A percentile compares a stretch with the other conserved stretches of the same genome.
Conservation (phyloP, 2,888 invertebrate genomes). For the Aphidoletes aphidimyza region DNA sequence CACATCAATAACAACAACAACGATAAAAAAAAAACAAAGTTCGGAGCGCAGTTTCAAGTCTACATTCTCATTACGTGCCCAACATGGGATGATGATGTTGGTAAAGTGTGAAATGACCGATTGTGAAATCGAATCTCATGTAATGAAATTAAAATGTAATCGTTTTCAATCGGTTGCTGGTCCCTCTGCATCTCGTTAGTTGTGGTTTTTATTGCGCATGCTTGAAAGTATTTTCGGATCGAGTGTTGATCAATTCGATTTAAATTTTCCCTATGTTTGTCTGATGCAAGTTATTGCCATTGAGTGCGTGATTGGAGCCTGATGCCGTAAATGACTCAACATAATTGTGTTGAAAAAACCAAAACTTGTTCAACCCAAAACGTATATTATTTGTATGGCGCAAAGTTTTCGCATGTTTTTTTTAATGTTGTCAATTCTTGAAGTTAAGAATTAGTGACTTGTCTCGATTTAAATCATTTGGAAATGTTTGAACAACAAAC, state of each 20-base stretch:
- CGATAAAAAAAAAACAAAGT: neutral
- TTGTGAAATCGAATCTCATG: constrained; percentile 52
- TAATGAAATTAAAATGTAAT: constrained; percentile 53
- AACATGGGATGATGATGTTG: constrained; percentile 2
- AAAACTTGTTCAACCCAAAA: no score
- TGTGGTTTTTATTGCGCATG: neutral
- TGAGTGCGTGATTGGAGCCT: neutral
- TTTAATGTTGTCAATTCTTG: constrained; percentile 19
- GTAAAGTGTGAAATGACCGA: constrained; percentile 17
- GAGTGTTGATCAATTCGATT: constrained; percentile 24
- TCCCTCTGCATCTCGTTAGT: neutral
- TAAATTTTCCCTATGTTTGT: neutral
- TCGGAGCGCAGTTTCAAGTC: neutral
- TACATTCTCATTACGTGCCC: constrained; percentile 4
- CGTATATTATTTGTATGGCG: no score
- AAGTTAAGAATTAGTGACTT: neutral
- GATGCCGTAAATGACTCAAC: neutral
- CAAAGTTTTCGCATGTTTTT: neutral
- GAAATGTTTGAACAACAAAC: neutral
- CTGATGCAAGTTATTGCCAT: neutral
- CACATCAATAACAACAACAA: no score
- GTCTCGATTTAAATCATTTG: neutral
- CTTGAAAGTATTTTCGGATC: neutral
- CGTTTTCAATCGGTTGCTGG: neutral
- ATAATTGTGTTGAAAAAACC: no score